phyloP scores from a whole-genome alignment of 2,797 vertebrate species.

The Streptopelia turtur region DNA sequence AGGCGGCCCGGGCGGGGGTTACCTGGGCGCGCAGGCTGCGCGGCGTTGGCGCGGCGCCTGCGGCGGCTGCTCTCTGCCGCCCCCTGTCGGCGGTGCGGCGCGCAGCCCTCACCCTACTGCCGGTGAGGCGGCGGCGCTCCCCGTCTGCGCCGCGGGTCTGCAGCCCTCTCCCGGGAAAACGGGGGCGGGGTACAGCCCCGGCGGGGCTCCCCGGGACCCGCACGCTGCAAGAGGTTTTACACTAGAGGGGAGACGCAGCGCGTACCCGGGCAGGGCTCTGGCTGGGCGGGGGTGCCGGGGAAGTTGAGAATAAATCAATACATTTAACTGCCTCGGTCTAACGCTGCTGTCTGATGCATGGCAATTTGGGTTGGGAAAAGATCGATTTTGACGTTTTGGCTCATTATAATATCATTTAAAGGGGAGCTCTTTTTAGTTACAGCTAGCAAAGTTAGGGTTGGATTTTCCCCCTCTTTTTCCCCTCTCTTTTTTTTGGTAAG shows the following conservation, averaged over 20 bases:
- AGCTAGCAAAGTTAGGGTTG: conserved; percentile 53
- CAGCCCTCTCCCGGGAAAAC: not conserved
- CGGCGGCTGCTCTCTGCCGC: conserved; percentile 62
- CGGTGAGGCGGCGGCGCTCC: not conserved
- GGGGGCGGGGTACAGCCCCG: not conserved
- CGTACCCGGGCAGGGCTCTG: not conserved
- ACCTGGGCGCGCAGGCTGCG: conserved; percentile 20
- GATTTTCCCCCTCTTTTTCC: not conserved
- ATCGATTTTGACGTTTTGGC: conserved; percentile 54
- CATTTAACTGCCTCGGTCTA: not conserved
- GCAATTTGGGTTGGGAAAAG: conserved; percentile 33
- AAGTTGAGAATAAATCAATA: not conserved
- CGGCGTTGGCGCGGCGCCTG: not conserved
- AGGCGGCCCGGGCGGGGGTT: not conserved
- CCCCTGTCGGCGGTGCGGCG: conserved; percentile 54
- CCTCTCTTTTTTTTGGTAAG: not conserved
- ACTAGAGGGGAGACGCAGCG: not conserved
- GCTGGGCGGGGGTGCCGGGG: not conserved
- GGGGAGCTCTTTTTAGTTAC: conserved; percentile 43
- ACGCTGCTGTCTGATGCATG: not conserved
- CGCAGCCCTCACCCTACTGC: not conserved
- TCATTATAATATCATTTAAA: conserved; percentile 64
- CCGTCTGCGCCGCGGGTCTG: not conserved
- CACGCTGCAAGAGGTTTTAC: not conserved
- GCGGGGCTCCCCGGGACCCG: not conserved